phyloP scores from a whole-genome alignment of 2,113 vertebrate species.

The Arizona elegans region DNA sequence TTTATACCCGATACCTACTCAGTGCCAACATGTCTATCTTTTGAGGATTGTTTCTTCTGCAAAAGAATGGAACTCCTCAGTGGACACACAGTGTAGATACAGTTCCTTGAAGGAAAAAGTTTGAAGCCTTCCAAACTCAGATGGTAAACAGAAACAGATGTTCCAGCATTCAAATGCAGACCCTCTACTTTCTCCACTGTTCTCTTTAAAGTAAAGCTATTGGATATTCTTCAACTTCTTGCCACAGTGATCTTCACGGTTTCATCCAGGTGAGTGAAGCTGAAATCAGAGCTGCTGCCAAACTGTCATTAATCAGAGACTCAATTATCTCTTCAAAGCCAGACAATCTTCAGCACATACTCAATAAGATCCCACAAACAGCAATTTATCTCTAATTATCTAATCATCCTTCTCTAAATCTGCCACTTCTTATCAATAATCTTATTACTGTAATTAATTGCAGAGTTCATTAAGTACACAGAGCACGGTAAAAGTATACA shows the following conservation, averaged over 20 bases:
- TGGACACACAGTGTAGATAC: neutral
- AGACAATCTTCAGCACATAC: constrained; percentile 5
- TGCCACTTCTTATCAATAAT: constrained; percentile 38
- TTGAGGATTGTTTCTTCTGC: neutral
- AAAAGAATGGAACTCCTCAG: neutral
- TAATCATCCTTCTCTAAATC: constrained; percentile 29
- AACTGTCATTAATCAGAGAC: neutral
- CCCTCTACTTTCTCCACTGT: neutral
- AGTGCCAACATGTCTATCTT: neutral
- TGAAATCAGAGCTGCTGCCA: neutral
- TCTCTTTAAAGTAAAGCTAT: neutral
- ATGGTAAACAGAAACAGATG: neutral
- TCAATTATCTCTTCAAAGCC: constrained; percentile 15
- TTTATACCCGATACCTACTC: neutral
- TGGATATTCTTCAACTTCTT: neutral
- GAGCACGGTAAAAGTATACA: neutral
- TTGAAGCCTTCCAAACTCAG: neutral
- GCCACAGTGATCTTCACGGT: neutral
- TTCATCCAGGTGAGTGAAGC: neutral
- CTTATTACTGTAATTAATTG: constrained; percentile 42
- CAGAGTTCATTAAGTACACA: constrained; percentile 34
- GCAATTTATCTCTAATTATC: constrained; percentile 42
- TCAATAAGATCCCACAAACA: constrained; percentile 28
- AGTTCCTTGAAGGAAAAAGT: neutral
- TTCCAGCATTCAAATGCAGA: neutral